Evolutionary conservation across 2,888 invertebrate species (phyloP).

Genomic region (Rhimphoctona megacephalus): DNA sequence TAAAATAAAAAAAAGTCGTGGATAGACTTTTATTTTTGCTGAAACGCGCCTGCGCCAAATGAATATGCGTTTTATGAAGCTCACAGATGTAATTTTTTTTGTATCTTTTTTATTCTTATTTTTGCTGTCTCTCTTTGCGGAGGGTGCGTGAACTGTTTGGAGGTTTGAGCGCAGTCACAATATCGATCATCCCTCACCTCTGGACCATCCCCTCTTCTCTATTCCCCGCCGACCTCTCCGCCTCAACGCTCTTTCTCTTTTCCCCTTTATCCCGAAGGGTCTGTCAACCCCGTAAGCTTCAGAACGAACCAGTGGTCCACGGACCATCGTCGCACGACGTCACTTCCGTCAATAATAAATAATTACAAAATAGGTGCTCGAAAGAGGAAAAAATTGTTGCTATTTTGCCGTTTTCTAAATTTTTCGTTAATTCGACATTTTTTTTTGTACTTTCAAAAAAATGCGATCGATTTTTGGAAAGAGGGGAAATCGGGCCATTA

Average conservation of each 20-base stretch:
- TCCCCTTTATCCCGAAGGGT: constrained; percentile 60
- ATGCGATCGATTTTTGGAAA: neutral
- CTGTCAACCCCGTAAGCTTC: constrained; percentile 72
- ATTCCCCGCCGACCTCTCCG: constrained; percentile 37
- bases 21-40: constrained; percentile 2
- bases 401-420: neutral
- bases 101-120: neutral
- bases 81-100: constrained; percentile 9
- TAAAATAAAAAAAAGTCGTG: neutral
- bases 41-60: constrained; percentile 40
- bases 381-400: neutral
- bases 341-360: constrained; percentile 70
- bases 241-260: constrained; percentile 19
- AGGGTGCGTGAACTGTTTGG: constrained; percentile 59
- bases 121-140: constrained; percentile 8
- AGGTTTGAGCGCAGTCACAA: constrained; percentile 68
- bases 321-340: constrained; percentile 78
- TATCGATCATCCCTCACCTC: constrained; percentile 70
- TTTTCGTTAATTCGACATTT: neutral
- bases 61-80: constrained; percentile 13
- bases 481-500: constrained; percentile 14
- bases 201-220: constrained; percentile 58
- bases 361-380: neutral
- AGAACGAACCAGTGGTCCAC: constrained; percentile 80
- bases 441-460: neutral